Base-by-base conservation (phyloP, 1,140 invertebrate species). In the Drosophila leontia region DNA sequence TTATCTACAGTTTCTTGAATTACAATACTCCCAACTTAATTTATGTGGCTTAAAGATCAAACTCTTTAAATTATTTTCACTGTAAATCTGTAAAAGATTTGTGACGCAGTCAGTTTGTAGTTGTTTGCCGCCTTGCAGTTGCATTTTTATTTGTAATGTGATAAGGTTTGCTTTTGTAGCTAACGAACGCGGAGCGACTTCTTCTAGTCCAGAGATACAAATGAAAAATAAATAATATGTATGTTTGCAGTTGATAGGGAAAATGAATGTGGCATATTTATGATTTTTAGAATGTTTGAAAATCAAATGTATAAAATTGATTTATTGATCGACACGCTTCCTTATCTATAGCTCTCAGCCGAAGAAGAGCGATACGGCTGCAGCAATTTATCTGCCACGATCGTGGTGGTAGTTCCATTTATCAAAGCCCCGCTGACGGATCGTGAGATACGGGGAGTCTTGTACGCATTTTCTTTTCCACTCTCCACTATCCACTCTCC, bases 131-230 rank as follows among this genome's bases (percentile, higher is more conserved):
- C 48, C 13, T 23, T 23, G 51, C 53, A 65, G 59, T 79, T 87
- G 83, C 84, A 83, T 70, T 84, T 72, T 34, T 84, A 72, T 87
- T 87, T 87, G 81, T 84, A 81, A 90, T 90, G 74, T 75, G 81
- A 87, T 87, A 87, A 88, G 53, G 35, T 55, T 37, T 58, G 64
- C 64, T 77, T 82, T 74, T 72, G 82, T 81, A 75, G 79, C 78
- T 55, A 72, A 47, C 58, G 23, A 79, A n/a, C 57, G 19, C 75
- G 12, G 15, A 44, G 32, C 29, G 32, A 41, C 41, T 41, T n/a
- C 45, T 48, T 26, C 47, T 9, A 29, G 47, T 13, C 7, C 0
- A 39, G 19, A 9, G 17, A 56, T 9, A 56, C 7, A 56, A 56
- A 35, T 44, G 29, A 26, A 65, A 39, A 75, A 26, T 56, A 32